Conservation (phyloP, 2,888 invertebrate species). For the Mesopsocus fuscifrons region DNA sequence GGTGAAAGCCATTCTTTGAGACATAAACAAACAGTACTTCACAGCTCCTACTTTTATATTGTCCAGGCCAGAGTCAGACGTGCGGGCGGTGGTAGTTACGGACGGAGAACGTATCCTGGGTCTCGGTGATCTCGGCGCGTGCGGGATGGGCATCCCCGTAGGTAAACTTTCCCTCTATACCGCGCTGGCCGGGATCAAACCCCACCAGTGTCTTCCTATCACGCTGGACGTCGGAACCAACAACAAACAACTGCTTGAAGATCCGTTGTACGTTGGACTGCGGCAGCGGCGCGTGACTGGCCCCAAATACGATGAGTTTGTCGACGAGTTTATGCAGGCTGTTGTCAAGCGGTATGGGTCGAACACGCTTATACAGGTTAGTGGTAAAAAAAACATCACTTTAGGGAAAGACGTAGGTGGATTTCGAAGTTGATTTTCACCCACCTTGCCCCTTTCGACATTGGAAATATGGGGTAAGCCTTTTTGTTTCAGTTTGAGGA, state of each 20-base stretch:
- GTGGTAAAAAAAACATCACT: constrained; percentile 3
- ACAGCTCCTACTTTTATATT: too few species aligned
- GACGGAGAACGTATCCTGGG: constrained; percentile 96
- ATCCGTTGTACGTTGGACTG: constrained; percentile 88
- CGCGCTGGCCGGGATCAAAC: constrained; percentile 90
- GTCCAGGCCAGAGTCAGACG: constrained; percentile 71
- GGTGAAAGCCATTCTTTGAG: too few species aligned
- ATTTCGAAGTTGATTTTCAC: too few species aligned
- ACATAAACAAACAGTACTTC: too few species aligned
- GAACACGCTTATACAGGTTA: constrained; percentile 51
- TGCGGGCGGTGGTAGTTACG: constrained; percentile 78
- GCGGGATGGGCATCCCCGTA: constrained; percentile 97
- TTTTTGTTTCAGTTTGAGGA: constrained; percentile 74
- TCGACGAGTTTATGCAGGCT: constrained; percentile 95
- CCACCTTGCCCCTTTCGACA: too few species aligned
- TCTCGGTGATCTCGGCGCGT: constrained; percentile 88
- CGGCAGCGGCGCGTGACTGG: constrained; percentile 71
- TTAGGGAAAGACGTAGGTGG: too few species aligned
- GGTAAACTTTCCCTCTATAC: constrained; percentile 93
- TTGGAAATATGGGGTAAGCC: too few species aligned
- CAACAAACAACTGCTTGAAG: constrained; percentile 72
- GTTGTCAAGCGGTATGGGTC: constrained; percentile 73
- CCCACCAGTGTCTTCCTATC: constrained; percentile 85
- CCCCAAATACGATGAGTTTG: constrained; percentile 71
- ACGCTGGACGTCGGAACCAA: constrained; percentile 90